Evolutionary conservation across 35 echinoderm and acorn worm species (phyloP).

Genomic region (Patiria miniata): DNA sequence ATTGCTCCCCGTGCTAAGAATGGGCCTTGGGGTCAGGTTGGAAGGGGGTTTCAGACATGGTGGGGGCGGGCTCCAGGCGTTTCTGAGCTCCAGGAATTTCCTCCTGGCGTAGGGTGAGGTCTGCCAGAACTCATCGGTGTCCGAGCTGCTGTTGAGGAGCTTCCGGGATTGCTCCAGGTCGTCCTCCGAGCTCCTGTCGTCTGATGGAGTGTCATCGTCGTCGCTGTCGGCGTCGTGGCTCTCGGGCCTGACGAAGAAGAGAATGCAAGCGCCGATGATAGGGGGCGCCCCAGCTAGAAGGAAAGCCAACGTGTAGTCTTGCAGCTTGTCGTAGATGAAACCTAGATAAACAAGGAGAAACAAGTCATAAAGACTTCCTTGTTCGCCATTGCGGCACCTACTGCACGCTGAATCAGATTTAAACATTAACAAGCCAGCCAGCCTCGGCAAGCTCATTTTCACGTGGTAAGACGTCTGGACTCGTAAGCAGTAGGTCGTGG

Average conservation of each 20-base stretch:
- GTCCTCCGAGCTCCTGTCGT: background rate
- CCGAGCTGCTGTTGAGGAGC: background rate
- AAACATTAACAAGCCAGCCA: background rate
- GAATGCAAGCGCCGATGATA: constrained; percentile 77
- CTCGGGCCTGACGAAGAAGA: constrained; percentile 59
- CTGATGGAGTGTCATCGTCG: background rate
- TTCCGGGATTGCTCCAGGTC: background rate
- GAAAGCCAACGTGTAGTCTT: constrained; percentile 78
- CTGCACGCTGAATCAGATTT: background rate
- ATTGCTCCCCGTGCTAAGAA: background rate
- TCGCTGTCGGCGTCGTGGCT: constrained; percentile 37
- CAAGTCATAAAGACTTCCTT: no score
- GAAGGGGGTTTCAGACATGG: background rate
- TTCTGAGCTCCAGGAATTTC: background rate
- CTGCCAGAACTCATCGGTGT: background rate
- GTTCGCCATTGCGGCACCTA: background rate
- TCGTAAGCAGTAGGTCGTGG: no score
- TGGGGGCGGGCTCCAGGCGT: background rate
- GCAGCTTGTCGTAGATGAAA: constrained; percentile 63
- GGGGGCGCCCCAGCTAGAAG: constrained; percentile 72
- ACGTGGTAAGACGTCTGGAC: no score
- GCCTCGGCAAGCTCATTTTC: background rate
- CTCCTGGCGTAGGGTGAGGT: background rate
- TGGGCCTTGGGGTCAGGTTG: background rate
- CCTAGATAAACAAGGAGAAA: constrained; percentile 57